A percentile compares a stretch with the other conserved stretches of the same genome.
Evolutionary conservation across 1,140 invertebrate genomes (phyloP).

Genomic region (Cotesia chilonis): DNA sequence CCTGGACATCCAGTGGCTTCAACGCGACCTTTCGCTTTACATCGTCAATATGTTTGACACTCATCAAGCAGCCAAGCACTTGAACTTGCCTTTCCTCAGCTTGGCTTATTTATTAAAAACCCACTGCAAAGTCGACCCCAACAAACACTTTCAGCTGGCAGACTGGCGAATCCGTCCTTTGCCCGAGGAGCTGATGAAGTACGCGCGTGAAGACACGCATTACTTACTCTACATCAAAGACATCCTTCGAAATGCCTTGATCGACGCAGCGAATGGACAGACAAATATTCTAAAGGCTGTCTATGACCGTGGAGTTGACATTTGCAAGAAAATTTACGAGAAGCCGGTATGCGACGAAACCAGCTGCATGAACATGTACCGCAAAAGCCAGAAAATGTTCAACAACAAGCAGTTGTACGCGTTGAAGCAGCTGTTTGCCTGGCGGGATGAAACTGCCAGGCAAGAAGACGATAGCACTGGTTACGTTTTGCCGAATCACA

Average conservation of each 20-base stretch:
- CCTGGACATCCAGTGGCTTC: constrained; percentile 91
- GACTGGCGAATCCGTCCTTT: constrained; percentile 97
- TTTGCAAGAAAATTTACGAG: constrained; percentile 83
- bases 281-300: constrained; percentile 77
- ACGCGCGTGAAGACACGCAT: constrained; percentile 95
- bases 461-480: constrained; percentile 89
- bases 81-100: constrained; percentile 79
- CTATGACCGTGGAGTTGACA: constrained; percentile 74
- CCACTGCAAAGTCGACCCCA: constrained; percentile 81
- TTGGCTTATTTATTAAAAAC: constrained; percentile 81
- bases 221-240: constrained; percentile 95
- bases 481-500: constrained; percentile 96
- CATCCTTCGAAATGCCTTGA: constrained; percentile 79
- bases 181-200: constrained; percentile 82
- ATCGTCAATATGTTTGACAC: constrained; percentile 99
- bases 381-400: constrained; percentile 82
- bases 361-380: constrained; percentile 79
- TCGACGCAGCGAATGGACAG: constrained; percentile 74
- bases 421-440: constrained; percentile 82
- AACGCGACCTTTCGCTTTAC: constrained; percentile 94
- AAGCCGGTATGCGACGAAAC: constrained; percentile 80
- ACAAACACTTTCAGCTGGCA: constrained; percentile 93
- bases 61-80: constrained; percentile 81
- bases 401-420: constrained; percentile 88
- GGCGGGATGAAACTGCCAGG: constrained; percentile 88